Conservation (phyloP, 2,797 vertebrate genomes). For the Danio aesculapii region DNA sequence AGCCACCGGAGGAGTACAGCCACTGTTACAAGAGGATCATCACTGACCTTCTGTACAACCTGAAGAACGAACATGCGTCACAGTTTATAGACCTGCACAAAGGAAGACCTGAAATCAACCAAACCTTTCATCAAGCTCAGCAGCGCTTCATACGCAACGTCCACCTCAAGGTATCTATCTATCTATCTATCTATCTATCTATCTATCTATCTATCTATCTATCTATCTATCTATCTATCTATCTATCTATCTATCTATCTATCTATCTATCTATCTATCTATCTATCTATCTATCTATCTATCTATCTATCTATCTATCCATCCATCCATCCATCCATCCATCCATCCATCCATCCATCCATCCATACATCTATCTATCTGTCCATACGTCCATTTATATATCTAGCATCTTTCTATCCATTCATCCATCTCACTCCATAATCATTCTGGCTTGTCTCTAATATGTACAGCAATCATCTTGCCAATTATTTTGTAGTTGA, state of each 20-base stretch:
- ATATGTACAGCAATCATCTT: not conserved
- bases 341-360: too few relatives aligned
- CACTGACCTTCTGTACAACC: slow-evolving; percentile 72
- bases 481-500: slow-evolving; percentile 63
- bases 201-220: not conserved
- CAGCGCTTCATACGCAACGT: slow-evolving; percentile 68
- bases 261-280: too few relatives aligned
- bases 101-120: slow-evolving; percentile 67
- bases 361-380: too few relatives aligned
- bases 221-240: not conserved
- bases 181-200: not conserved
- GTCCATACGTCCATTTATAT: too few relatives aligned
- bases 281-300: too few relatives aligned
- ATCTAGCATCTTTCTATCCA: too few relatives aligned
- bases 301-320: too few relatives aligned
- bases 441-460: not conserved
- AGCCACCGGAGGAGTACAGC: slow-evolving; percentile 70
- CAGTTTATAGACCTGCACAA: slow-evolving; percentile 70
- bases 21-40: slow-evolving; percentile 77
- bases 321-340: too few relatives aligned
- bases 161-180: slow-evolving; percentile 66
- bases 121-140: slow-evolving; percentile 64
- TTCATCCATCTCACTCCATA: not conserved
- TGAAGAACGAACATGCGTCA: slow-evolving; percentile 66
- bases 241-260: not conserved